Evolutionary conservation across 2,797 vertebrate species (phyloP).

Genomic region (Fundulus diaphanus): DNA sequence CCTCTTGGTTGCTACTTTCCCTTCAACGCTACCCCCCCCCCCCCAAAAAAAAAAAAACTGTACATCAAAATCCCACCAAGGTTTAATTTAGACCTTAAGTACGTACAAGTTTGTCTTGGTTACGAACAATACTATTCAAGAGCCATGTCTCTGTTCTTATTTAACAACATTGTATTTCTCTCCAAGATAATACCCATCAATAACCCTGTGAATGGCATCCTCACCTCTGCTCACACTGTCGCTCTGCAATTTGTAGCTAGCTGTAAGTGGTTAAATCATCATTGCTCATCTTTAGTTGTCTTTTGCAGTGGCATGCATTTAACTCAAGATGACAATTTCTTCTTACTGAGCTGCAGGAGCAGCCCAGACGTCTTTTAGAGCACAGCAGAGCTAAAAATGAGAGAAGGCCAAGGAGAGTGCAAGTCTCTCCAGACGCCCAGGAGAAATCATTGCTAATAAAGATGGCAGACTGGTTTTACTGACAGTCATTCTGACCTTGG

Average conservation of each 20-base stretch:
- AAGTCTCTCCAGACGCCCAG: conserved; percentile 21
- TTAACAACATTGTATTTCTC: background rate
- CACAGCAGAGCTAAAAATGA: conserved; percentile 10
- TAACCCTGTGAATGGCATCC: background rate
- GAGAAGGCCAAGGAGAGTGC: conserved; percentile 24
- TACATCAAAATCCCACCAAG: background rate
- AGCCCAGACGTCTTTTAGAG: background rate
- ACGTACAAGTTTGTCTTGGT: no score
- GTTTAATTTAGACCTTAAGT: background rate
- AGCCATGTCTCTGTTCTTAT: background rate
- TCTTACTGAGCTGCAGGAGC: background rate
- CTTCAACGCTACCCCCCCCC: no score
- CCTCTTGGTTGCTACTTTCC: background rate
- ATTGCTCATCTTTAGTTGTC: background rate
- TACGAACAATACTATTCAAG: background rate
- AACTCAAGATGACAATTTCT: conserved; percentile 7
- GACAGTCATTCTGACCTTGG: conserved; percentile 37
- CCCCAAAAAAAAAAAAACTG: no score
- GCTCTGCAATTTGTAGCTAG: background rate
- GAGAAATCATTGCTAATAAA: conserved; percentile 40
- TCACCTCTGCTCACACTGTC: background rate
- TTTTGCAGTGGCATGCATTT: background rate
- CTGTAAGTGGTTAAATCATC: conserved; percentile 3
- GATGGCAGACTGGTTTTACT: conserved; percentile 37
- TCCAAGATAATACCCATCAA: background rate